Base-by-base conservation (phyloP, 2,888 invertebrate species). In the Dioctria rufipes region DNA sequence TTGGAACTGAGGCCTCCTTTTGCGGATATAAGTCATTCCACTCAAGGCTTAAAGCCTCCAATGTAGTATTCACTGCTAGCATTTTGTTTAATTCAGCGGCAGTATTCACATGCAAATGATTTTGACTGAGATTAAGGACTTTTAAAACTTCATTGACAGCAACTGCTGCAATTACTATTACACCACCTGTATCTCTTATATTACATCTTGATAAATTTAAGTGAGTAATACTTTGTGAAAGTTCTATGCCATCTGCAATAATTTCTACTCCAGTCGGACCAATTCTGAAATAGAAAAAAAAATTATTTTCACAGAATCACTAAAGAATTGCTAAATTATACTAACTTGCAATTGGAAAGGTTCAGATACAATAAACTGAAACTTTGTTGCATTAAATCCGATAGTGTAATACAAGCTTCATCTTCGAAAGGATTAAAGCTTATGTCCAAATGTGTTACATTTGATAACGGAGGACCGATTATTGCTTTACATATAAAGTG, bases 21-120 rank as follows among this genome's bases (percentile, higher is more conserved):
- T 81, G 78, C 5, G 78, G 77, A 75, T 78, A 81, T 0, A 83
- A 66, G n/a, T 81, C 54, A 67, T 84, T 84, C 78, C 82, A 81
- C 8, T 61, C 65, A n/a, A 84, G 61, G 51, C 81, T 80, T 2
- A 84, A 60, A n/a, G 43, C 3, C 51, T 79, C 77, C 13, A 83
- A 13, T 0, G 65, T 51, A 2, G 13, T 46, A 46, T 83, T 83
- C 8, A 54, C 6, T 43, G 43, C 43, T 5, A 83, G 46, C 43
- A 81, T 65, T 4, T 58, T 63, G 0, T 46, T 66, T 4, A 83
- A 3, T 77, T 80, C 81, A 0, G 9, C 25, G 2, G 75, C 80
- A 25, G 78, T 63, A 42, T 40, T 4, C 8, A 37, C 51, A 46
- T 67, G 58, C 3, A 84, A 63, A 6, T 54, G 11, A 65, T 84